Base-by-base conservation (phyloP, 2,888 invertebrate genomes). In the Drosophila anomalipes region DNA sequence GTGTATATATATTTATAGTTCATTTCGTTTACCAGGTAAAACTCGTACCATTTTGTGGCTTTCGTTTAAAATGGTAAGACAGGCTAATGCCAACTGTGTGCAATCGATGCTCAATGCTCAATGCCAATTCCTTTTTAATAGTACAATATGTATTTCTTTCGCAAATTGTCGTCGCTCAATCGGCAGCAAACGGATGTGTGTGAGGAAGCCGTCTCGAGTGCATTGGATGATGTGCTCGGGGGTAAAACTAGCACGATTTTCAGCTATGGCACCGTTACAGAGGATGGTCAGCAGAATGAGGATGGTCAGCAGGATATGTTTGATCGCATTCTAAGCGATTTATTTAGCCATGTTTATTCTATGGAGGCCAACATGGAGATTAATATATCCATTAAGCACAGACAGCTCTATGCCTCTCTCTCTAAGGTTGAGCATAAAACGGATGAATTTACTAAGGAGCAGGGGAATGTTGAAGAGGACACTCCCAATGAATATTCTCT, bases 81-180 rank as follows among this genome's bases (percentile, higher is more conserved):
- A 56, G 19, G 32, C 60, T 51, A 19, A 10, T 41, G 54, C 14
- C 28, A 39, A 26, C 19, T 19, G 3, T n/a, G 12, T 26, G 49
- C 52, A 28, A 28, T 12, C 47, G 16, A 47, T 26, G 7, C 16
- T 7, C 22, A n/a, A 19, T 28, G 33, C 41, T 69, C 64, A 68
- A 62, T 67, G 65, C 59, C 66, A 41, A 65, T 56, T 70, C 70
- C 65, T 63, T 51, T 41, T 56, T 53, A 51, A 63, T 71, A 83
- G 77, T 69, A 77, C 32, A 82, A 79, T 66, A 74, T 86, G 37
- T 88, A 82, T 77, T 41, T 84, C 26, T 88, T 87, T 81, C 77
- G 86, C n/a, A 81, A 83, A 62, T 41, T 84, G 44, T 7, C 60
- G 14, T 47, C n/a, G 7, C 60, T 78, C 30, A 73, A 49, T 58